phyloP scores from a whole-genome alignment of 2,797 vertebrate genomes.

The Molossus molossus region DNA sequence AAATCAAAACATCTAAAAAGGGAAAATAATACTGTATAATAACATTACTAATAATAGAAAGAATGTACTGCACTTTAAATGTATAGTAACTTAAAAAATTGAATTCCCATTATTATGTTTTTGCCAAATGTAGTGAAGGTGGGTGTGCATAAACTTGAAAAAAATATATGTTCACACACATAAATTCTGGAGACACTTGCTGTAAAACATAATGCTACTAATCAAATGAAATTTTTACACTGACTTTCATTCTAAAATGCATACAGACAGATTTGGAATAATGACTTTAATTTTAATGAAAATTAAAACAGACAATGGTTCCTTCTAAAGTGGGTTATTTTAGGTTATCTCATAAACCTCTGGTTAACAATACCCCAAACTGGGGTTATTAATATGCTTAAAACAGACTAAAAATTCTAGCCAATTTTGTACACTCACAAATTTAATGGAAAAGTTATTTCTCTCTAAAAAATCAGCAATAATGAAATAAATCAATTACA shows the following conservation, averaged over 20 bases:
- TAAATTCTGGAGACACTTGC: constrained; percentile 50
- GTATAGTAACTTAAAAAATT: constrained; percentile 70
- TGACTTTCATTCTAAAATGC: constrained; percentile 24
- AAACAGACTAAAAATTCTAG: not conserved
- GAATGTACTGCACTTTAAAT: constrained; percentile 63
- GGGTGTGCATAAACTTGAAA: constrained; percentile 2
- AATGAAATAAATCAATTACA: constrained; percentile 41
- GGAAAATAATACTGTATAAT: constrained; percentile 74
- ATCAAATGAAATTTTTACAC: constrained; percentile 49
- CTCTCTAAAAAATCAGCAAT: constrained; percentile 52
- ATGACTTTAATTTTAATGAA: not conserved
- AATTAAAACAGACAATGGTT: constrained; percentile 48
- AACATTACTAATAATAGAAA: constrained; percentile 78
- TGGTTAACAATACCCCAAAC: not conserved
- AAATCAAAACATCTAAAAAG: constrained; percentile 74
- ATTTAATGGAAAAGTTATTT: constrained; percentile 44
- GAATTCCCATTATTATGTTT: constrained; percentile 72
- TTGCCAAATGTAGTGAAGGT: constrained; percentile 54
- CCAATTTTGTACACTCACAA: not conserved
- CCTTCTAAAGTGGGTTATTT: not conserved
- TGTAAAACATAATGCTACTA: constrained; percentile 67
- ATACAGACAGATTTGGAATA: not conserved
- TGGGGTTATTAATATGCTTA: not conserved
- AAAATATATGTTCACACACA: constrained; percentile 47
- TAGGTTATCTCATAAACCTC: constrained; percentile 43